phyloP scores from a whole-genome alignment of 2,888 invertebrate genomes.

The Chymomyza procnemis region DNA sequence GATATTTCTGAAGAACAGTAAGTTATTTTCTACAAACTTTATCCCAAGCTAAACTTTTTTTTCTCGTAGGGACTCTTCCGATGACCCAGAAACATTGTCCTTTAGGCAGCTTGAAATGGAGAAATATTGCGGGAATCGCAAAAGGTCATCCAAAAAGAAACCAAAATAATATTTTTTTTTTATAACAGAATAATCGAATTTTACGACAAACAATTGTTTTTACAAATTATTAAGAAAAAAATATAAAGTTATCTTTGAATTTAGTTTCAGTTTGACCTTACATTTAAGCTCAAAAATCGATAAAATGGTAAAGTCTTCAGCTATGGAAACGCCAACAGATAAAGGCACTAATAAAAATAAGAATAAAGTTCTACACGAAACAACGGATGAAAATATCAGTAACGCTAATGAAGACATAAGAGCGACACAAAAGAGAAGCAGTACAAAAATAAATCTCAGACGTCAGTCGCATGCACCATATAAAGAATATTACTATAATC shows the following conservation, averaged over 20 bases:
- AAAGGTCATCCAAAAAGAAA: neutral
- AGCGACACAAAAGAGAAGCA: neutral
- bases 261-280: neutral
- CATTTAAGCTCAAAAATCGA: neutral
- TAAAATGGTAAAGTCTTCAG: neutral
- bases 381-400: neutral
- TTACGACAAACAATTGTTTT: no score
- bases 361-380: no score
- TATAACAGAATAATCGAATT: neutral
- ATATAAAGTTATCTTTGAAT: neutral
- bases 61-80: constrained; percentile 70
- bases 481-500: neutral
- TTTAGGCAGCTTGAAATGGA: constrained; percentile 6
- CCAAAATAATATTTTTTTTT: neutral
- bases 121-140: neutral
- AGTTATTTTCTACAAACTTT: constrained; percentile 46
- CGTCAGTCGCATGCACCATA: neutral
- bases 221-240: neutral
- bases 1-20: constrained; percentile 89
- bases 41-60: neutral
- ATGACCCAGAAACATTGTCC: constrained; percentile 49
- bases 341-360: neutral
- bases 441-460: neutral
- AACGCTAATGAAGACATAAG: neutral
- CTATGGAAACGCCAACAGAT: neutral